phyloP scores from a whole-genome alignment of 2,797 vertebrate species.

The Pitangus sulphuratus region DNA sequence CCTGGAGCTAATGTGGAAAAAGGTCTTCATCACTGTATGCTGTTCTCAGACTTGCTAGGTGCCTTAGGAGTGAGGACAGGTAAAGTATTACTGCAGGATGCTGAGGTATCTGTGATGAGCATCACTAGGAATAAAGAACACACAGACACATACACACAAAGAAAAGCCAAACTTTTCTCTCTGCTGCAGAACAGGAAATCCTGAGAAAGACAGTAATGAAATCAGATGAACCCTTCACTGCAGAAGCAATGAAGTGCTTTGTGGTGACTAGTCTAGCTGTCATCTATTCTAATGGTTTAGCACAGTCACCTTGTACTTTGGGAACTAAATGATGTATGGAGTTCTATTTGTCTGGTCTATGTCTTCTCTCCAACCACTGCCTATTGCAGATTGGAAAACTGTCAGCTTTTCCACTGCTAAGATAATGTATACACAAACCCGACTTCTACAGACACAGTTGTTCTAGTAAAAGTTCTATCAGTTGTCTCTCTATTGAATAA shows the following conservation, averaged over 20 bases:
- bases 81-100: not conserved
- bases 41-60: not conserved
- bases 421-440: not conserved
- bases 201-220: not conserved
- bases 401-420: not conserved
- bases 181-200: not conserved
- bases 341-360: not conserved
- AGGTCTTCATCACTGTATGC: not conserved
- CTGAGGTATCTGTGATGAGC: not conserved
- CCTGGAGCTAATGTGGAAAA: not conserved
- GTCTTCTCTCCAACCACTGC: not conserved
- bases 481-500: not conserved
- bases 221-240: constrained; percentile 15
- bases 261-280: not conserved
- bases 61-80: not conserved
- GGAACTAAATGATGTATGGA: not conserved
- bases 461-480: constrained; percentile 8
- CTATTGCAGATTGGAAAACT: not conserved
- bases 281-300: not conserved
- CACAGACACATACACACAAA: not conserved
- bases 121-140: not conserved
- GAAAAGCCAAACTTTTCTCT: not conserved
- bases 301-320: not conserved
- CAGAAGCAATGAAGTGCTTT: not conserved
- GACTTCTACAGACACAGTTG: not conserved